Evolutionary conservation across 2,797 vertebrate genomes (phyloP).

Genomic region (Myotis planiceps): DNA sequence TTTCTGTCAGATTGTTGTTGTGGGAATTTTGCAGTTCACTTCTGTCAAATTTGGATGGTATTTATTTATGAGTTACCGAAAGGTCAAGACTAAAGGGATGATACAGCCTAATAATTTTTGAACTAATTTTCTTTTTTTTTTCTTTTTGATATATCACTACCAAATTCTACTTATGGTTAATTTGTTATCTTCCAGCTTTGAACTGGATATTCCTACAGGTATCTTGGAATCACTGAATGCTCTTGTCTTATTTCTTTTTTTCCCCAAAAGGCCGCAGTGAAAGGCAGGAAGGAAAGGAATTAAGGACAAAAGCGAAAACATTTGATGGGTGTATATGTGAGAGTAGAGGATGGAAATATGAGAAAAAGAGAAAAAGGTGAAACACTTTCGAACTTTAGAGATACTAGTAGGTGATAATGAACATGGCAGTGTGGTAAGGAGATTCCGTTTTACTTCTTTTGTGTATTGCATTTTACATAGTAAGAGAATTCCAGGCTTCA

Average conservation of each 20-base stretch:
- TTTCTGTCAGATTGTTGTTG: constrained; percentile 67
- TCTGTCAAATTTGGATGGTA: constrained; percentile 64
- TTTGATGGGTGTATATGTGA: not conserved
- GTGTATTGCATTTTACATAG: not conserved
- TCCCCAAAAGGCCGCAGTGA: not conserved
- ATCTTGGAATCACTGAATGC: not conserved
- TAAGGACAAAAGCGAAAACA: not conserved
- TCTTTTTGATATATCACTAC: not conserved
- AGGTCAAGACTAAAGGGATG: constrained; percentile 60
- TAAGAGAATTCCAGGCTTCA: not conserved
- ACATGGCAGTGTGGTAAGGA: not conserved
- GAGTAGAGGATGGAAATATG: not conserved
- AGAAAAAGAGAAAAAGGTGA: not conserved
- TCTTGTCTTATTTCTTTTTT: not conserved
- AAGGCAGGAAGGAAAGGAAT: not conserved
- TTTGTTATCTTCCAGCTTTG: not conserved
- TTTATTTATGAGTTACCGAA: constrained; percentile 73
- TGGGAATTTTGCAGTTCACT: constrained; percentile 75
- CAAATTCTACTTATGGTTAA: not conserved
- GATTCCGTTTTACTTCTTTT: not conserved
- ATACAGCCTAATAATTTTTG: constrained; percentile 49
- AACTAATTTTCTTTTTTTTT: constrained; percentile 33
- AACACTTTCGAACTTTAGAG: not conserved
- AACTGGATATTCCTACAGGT: not conserved
- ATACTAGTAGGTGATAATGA: not conserved